Base-by-base conservation (phyloP, 2,888 invertebrate species). In the Stenodera caucasica region DNA sequence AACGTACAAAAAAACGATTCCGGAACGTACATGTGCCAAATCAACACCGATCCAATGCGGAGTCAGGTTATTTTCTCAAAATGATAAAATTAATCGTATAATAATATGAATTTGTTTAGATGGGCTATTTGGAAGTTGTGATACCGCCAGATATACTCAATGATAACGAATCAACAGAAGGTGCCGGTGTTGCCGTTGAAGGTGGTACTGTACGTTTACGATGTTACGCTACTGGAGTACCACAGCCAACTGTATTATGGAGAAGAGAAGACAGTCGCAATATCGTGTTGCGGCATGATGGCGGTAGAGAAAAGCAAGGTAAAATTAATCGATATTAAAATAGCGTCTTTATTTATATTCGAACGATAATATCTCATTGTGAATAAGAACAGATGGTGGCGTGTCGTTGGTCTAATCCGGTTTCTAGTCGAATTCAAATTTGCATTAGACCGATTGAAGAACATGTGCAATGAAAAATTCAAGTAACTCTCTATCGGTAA, bases 131-230 rank as follows among this genome's bases (percentile, higher is more conserved):
- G 75, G 90, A 92, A 77, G 94, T 95, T 67, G 90, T 92, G 63
- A 90, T 93, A 72, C 92, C 94, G 11, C 94, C 94, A 55, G 93
- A 94, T 80, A 93, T 94, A 70, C 83, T 92, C 68, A 90, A 92
- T 80, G 88, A 90, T 59, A 88, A 90, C 69, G 86, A 86, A 64
- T 78, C 80, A 75, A 94, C 93, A 26, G 93, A 93, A n/a, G 90
- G 94, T 0, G 95, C 96, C 78, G 85, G 94, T 12, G 91, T 91
- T 85, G 91, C 94, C 30, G 89, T 90, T 26, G 95, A 95, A 83
- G 94, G 94, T 56, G 90, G 90, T 35, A 86, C 85, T 0, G 88
- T 86, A 11, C 85, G 83, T 69, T 80, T 89, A 58, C 84, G 85
- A 40, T 90, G 90, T 75, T 85, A 87, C 60, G 94, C 94, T 2